phyloP scores from a whole-genome alignment of 2,888 invertebrate species.

The Lacanobia oleracea region DNA sequence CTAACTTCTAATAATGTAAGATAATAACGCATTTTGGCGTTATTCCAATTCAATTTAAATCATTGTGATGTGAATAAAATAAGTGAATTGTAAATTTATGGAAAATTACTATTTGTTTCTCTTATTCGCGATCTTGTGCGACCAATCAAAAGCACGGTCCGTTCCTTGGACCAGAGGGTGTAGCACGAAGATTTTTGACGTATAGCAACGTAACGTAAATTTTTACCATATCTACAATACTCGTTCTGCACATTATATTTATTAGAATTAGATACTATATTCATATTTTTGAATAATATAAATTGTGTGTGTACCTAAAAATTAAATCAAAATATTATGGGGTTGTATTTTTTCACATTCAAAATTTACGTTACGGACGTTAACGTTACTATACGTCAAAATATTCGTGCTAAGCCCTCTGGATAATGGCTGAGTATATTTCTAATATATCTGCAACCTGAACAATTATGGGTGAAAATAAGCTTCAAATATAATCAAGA shows the following conservation, averaged over 20 bases:
- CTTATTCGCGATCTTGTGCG: slow-evolving; percentile 40
- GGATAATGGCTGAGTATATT: neutral
- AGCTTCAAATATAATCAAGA: neutral
- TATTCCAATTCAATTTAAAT: slow-evolving; percentile 55
- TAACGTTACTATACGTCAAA: no score
- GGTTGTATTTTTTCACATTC: no score
- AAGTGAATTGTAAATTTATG: slow-evolving; percentile 30
- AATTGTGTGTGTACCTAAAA: no score
- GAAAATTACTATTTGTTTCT: slow-evolving; percentile 1
- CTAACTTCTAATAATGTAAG: slow-evolving; percentile 59
- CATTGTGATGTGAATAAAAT: slow-evolving; percentile 53
- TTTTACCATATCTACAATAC: no score
- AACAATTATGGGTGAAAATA: neutral
- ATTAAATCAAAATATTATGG: no score
- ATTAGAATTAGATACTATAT: no score
- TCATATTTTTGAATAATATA: no score
- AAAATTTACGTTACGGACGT: no score
- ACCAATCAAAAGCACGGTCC: neutral
- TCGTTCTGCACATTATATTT: no score
- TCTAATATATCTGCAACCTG: neutral
- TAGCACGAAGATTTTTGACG: no score
- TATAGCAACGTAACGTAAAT: no score
- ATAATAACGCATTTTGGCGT: slow-evolving; percentile 52
- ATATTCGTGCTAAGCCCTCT: no score
- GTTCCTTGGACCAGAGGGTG: neutral